phyloP scores from a whole-genome alignment of 2,113 vertebrate species.

The Eidolon helvum region DNA sequence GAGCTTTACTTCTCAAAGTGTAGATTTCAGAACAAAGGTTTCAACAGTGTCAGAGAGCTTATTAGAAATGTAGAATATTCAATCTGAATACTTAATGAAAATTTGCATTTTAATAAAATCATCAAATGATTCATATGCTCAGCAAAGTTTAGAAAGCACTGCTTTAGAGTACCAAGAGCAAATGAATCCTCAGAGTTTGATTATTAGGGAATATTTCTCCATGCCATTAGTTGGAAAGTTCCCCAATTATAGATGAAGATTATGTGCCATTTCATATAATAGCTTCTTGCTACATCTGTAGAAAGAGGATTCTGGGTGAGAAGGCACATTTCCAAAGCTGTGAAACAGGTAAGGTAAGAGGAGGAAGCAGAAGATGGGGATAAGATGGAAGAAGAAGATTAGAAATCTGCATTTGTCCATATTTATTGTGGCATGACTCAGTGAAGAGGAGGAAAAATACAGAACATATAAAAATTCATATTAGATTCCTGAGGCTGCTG shows the following conservation, averaged over 20 bases:
- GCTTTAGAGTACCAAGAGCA: too few species aligned
- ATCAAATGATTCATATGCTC: background rate
- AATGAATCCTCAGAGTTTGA: background rate
- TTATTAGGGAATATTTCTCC: background rate
- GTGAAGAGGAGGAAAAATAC: background rate
- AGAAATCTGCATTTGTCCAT: background rate
- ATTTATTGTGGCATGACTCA: background rate
- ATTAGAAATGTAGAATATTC: background rate
- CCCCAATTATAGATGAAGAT: background rate
- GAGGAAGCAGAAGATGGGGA: background rate
- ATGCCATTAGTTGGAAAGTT: background rate
- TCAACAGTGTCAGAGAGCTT: background rate
- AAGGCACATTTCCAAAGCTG: background rate
- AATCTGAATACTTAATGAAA: background rate
- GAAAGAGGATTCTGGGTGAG: background rate
- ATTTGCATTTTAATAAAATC: background rate
- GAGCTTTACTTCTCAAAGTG: background rate
- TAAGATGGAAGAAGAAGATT: background rate
- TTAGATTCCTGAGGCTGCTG: background rate
- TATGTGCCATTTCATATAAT: background rate
- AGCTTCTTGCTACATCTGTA: background rate
- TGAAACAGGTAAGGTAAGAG: background rate
- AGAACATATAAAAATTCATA: background rate
- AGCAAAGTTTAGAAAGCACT: background rate
- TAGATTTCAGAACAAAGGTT: background rate